These are phyloP conservation scores for Anorthoa munda DNA, from an alignment of 2,888 invertebrate genomes.

Conservation along the genomic window DNA sequence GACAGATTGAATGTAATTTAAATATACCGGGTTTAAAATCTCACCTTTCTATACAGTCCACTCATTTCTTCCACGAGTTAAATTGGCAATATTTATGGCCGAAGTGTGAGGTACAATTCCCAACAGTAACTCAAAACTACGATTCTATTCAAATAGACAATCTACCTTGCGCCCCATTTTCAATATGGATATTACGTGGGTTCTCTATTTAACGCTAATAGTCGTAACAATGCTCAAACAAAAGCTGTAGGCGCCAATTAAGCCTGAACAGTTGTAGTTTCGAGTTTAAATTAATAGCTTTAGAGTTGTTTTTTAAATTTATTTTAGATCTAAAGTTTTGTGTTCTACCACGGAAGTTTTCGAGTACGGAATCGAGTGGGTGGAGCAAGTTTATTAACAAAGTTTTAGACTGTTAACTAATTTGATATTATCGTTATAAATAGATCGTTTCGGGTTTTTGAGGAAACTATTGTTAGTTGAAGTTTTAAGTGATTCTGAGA, in stretches of 20 bases:
- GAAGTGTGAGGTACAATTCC: too few relatives aligned
- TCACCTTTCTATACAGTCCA: too few relatives aligned
- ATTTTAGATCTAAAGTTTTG: constrained; percentile 63
- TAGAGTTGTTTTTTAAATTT: constrained; percentile 66
- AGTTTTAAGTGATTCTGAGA: not conserved
- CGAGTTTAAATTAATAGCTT: constrained; percentile 50
- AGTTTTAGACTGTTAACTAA: constrained; percentile 35
- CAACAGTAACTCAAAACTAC: not conserved
- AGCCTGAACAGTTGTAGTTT: constrained; percentile 54
- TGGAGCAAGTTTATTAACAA: constrained; percentile 34
- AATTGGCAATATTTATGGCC: too few relatives aligned
- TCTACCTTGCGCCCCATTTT: not conserved
- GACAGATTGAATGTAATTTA: too few relatives aligned
- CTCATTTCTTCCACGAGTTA: too few relatives aligned
- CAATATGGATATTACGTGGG: not conserved
- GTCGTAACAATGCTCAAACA: constrained; percentile 30
- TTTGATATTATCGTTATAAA: constrained; percentile 30
- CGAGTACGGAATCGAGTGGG: constrained; percentile 19
- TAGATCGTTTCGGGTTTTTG: not conserved
- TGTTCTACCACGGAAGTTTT: constrained; percentile 54
- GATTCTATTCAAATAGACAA: not conserved
- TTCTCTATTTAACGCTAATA: constrained; percentile 34
- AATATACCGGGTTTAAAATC: too few relatives aligned
- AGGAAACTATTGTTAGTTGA: not conserved
- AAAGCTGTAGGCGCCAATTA: constrained; percentile 56